Evolutionary conservation across 2,113 vertebrate genomes (phyloP).

Genomic region (Calyptomena viridis): DNA sequence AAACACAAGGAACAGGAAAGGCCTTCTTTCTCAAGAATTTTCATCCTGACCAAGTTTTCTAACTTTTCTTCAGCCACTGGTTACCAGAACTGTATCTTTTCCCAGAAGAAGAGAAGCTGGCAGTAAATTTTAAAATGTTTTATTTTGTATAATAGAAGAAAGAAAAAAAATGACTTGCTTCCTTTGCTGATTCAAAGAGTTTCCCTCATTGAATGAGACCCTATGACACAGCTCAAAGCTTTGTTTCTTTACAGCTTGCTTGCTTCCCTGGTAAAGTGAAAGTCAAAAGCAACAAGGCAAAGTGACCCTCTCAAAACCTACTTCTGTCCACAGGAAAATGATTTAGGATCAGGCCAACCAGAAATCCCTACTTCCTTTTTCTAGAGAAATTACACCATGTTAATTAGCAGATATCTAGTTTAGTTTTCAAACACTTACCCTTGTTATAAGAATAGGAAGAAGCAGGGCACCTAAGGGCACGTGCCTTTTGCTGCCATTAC

Average conservation of each 20-base stretch:
- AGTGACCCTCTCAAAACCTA: not conserved
- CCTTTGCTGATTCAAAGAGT: not conserved
- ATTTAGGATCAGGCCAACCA: not conserved
- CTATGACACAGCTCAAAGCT: not conserved
- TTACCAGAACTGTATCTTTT: not conserved
- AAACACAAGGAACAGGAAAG: not conserved
- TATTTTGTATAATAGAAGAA: not conserved
- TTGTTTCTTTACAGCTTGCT: not conserved
- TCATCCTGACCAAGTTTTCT: not conserved
- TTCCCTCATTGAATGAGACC: not conserved
- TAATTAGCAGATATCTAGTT: not conserved
- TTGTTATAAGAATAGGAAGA: not conserved
- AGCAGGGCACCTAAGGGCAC: not conserved
- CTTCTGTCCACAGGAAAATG: not conserved
- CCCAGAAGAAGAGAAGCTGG: not conserved
- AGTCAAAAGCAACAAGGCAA: not conserved
- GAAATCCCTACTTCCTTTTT: conserved; percentile 59
- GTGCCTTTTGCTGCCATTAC: not conserved
- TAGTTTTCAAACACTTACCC: conserved; percentile 12
- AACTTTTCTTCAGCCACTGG: not conserved
- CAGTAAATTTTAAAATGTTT: not conserved
- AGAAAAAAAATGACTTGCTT: not conserved
- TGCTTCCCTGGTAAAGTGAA: not conserved
- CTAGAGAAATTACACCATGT: conserved; percentile 12
- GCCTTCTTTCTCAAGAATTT: not conserved